A percentile compares a stretch with the other conserved stretches of the same genome.
Evolutionary conservation across 2,888 invertebrate species (phyloP).

Genomic region (Tinea semifulvella): DNA sequence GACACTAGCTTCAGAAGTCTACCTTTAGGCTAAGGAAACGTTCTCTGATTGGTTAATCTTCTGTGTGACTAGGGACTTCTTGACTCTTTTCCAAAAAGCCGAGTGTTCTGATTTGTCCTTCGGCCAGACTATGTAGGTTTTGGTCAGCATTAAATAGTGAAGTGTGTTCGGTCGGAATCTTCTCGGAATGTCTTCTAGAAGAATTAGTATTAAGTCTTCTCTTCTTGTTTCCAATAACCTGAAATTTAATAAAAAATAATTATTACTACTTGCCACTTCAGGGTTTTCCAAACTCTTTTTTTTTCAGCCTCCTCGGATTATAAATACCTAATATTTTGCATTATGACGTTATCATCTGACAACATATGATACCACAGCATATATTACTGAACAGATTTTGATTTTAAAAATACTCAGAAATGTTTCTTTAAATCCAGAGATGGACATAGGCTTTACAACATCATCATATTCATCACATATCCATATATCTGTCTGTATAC

Average conservation of each 20-base stretch:
- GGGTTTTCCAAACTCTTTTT: not conserved
- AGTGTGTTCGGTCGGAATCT: slow-evolving; percentile 68
- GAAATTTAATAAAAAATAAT: slow-evolving; percentile 19
- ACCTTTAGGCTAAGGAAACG: slow-evolving; percentile 34
- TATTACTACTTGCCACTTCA: not conserved
- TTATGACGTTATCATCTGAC: too few relatives aligned
- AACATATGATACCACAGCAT: too few relatives aligned
- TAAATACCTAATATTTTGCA: not conserved
- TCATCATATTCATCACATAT: too few relatives aligned
- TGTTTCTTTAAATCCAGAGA: too few relatives aligned
- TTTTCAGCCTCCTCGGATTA: not conserved
- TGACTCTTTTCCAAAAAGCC: slow-evolving; percentile 54
- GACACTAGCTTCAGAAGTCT: too few relatives aligned
- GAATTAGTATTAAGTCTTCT: slow-evolving; percentile 70
- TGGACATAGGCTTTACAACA: too few relatives aligned
- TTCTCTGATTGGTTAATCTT: slow-evolving; percentile 33
- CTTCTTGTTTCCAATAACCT: slow-evolving; percentile 69
- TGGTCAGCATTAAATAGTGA: slow-evolving; percentile 72
- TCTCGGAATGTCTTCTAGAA: slow-evolving; percentile 71
- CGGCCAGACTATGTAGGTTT: slow-evolving; percentile 77
- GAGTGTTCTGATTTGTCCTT: slow-evolving; percentile 32
- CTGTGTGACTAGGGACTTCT: slow-evolving; percentile 38
- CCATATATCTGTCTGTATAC: too few relatives aligned
- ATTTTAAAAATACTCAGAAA: too few relatives aligned
- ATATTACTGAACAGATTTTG: too few relatives aligned